A percentile compares a stretch with the other conserved stretches of the same genome.
Conservation (phyloP, 2,113 vertebrate genomes). For the Ictidomys tridecemlineatus region DNA sequence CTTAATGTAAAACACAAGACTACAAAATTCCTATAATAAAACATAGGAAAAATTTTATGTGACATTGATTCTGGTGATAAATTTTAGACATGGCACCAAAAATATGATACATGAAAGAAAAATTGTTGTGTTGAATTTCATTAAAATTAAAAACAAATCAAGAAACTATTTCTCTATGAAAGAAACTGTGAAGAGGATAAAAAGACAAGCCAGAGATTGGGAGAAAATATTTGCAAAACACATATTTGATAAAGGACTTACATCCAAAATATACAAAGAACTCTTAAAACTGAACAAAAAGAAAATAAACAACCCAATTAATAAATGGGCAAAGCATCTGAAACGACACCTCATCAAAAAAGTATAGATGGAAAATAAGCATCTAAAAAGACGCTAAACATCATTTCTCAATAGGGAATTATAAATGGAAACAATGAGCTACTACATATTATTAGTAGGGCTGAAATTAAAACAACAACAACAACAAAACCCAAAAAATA, state of each 20-base stretch:
- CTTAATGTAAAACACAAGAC: background rate
- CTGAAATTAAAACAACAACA: background rate
- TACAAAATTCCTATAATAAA: background rate
- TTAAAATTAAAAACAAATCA: background rate
- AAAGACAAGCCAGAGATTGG: conserved; percentile 48
- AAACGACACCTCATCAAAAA: conserved; percentile 21
- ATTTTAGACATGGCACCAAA: background rate
- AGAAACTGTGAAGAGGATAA: conserved; percentile 30
- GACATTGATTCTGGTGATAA: background rate
- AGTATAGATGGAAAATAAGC: conserved; percentile 16
- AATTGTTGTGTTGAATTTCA: background rate
- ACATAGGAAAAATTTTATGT: background rate
- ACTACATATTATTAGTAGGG: background rate
- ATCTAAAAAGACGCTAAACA: background rate
- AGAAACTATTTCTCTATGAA: background rate
- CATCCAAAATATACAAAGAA: conserved; percentile 67
- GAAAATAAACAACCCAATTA: conserved; percentile 62
- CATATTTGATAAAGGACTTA: conserved; percentile 56
- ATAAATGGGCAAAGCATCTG: conserved; percentile 2
- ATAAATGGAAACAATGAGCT: background rate
- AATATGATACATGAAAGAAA: background rate
- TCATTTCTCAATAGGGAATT: background rate
- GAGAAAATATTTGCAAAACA: conserved; percentile 67
- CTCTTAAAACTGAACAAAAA: conserved; percentile 56
- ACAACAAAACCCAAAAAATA: no score